Conservation (phyloP, 2,888 invertebrate genomes). For the Latheticus oryzae region DNA sequence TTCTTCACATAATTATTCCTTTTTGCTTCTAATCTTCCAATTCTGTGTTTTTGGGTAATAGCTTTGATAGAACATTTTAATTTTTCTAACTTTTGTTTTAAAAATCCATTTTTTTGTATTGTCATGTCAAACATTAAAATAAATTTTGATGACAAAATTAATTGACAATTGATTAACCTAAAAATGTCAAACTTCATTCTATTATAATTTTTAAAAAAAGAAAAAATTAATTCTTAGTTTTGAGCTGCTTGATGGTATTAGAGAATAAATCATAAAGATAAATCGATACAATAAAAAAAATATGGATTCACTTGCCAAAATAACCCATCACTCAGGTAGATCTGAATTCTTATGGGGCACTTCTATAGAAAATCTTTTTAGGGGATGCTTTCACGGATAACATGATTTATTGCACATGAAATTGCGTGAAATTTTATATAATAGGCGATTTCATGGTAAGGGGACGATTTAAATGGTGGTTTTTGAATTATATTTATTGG, state of each 20-base stretch:
- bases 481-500: slow-evolving; percentile 48
- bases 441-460: slow-evolving; percentile 52
- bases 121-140: too few species aligned
- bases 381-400: slow-evolving; percentile 48
- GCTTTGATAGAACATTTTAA: slow-evolving; percentile 58
- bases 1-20: neutral
- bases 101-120: slow-evolving; percentile 46
- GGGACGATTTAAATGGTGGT: slow-evolving; percentile 50
- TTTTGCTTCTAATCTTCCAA: slow-evolving; percentile 1
- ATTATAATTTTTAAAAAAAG: too few species aligned
- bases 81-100: slow-evolving; percentile 57
- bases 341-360: too few species aligned
- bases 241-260: too few species aligned
- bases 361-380: slow-evolving; percentile 34
- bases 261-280: too few species aligned
- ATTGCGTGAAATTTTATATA: slow-evolving; percentile 57
- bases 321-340: slow-evolving; percentile 20
- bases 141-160: too few species aligned
- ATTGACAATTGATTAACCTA: too few species aligned
- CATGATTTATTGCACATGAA: slow-evolving; percentile 56
- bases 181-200: too few species aligned
- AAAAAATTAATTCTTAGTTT: too few species aligned
- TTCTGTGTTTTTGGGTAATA: slow-evolving; percentile 53
- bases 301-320: slow-evolving; percentile 3
- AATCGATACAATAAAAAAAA: neutral